phyloP scores from a whole-genome alignment of 2,113 vertebrate genomes.

The Psammodynastes pulverulentus region DNA sequence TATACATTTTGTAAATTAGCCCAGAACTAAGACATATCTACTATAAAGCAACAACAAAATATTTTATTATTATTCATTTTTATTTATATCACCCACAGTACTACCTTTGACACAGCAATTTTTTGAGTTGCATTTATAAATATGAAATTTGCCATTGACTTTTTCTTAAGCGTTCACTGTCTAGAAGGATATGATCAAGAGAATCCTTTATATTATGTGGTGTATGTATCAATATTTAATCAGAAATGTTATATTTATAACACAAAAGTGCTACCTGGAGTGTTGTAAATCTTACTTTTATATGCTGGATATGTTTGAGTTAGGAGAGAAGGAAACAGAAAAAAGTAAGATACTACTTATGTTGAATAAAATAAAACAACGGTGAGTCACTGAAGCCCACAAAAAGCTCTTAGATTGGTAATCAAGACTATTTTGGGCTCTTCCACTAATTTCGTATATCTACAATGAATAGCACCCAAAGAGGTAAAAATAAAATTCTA shows the following conservation, averaged over 20 bases:
- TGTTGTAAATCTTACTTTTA: slow-evolving; percentile 40
- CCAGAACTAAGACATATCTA: background rate
- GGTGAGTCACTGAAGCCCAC: background rate
- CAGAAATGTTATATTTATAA: slow-evolving; percentile 52
- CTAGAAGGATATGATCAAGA: slow-evolving; percentile 45
- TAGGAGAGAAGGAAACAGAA: slow-evolving; percentile 1
- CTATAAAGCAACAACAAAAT: background rate
- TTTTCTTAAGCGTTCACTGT: background rate
- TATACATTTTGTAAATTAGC: background rate
- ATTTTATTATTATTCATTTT: slow-evolving; percentile 1
- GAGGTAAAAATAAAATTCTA: background rate
- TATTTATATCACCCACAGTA: background rate
- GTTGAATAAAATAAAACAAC: slow-evolving; percentile 20
- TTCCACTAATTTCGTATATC: background rate
- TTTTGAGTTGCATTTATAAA: slow-evolving; percentile 21
- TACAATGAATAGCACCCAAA: background rate
- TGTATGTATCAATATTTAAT: slow-evolving; percentile 13
- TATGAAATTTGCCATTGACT: background rate
- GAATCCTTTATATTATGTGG: slow-evolving; percentile 34
- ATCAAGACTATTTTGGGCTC: background rate
- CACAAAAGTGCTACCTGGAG: slow-evolving; percentile 65
- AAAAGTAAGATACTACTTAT: background rate
- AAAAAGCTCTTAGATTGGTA: background rate
- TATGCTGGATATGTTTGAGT: slow-evolving; percentile 31
- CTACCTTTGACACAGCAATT: background rate